Evolutionary conservation across 2,888 invertebrate genomes (phyloP), one percentile per base, ranked within the genome.

Genomic region (Camponotus fellah): DNA sequence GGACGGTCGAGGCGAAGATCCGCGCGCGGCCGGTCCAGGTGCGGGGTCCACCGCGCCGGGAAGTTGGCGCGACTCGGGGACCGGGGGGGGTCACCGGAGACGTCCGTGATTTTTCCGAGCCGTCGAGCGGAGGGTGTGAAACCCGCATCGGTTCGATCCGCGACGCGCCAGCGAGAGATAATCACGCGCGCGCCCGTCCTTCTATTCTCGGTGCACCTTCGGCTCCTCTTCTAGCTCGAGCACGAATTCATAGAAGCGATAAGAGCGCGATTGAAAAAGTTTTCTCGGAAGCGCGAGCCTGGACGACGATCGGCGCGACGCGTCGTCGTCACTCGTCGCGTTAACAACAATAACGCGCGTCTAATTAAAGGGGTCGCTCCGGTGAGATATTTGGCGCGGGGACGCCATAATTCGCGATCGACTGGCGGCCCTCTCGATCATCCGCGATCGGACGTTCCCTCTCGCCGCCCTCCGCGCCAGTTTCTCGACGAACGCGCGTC

Each of bases 101-200:
- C 43, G 9, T 10, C 10, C 46, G 66, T 32, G 49, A 49, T 17
- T 6, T 6, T 49, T 49, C 49, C 49, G 49, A 46, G 17, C 46
- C 46, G 46, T 26, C 26, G 43, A 46, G 80, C 60, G 82, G 84
- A 87, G 89, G 87, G 89, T 89, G 89, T 89, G 89, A 89, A 88
- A 86, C 83, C 88, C 89, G 89, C 85, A 17, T 53, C 65, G 89
- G 89, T 86, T 88, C 89, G 89, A 89, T 89, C 89, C 89, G 71
- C 56, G 53, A n/a, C 62, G 37, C 40, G 66, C 62, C 64, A 66
- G 68, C 72, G 75, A 82, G 72, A 82, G 82, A 84, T 82, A 69
- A 82, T 76, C 74, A 58, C 80, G 82, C 82, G 82, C 82, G 82
- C 62, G 82, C 69, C 37, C 49, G 56, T 82, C 77, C 64, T 66